phyloP scores from a whole-genome alignment of 2,888 invertebrate species.

The Myathropa florea region DNA sequence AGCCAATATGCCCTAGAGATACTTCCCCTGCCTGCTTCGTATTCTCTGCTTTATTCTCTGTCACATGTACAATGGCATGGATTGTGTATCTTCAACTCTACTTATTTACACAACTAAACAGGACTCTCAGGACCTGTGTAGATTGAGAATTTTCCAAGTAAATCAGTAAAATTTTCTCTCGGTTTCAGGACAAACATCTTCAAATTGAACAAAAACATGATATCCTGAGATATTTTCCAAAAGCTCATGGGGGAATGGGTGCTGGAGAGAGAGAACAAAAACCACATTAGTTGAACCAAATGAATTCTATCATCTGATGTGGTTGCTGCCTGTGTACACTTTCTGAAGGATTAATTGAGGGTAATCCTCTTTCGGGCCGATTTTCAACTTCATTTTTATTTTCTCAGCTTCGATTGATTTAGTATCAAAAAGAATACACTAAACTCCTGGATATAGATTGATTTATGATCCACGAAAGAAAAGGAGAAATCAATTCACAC shows the following conservation, averaged over 20 bases:
- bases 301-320: not conserved
- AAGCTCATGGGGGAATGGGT: not conserved
- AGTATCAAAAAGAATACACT: not conserved
- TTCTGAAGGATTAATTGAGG: slow-evolving; percentile 52
- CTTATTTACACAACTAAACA: slow-evolving; percentile 7
- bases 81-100: not conserved
- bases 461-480: slow-evolving; percentile 34
- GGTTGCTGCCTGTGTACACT: not conserved
- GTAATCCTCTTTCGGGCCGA: slow-evolving; percentile 54
- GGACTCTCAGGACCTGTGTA: not conserved
- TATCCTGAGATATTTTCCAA: not conserved
- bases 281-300: slow-evolving; percentile 19
- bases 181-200: not conserved
- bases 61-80: not conserved
- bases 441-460: slow-evolving; percentile 31
- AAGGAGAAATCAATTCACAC: slow-evolving; percentile 59
- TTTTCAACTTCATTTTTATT: not conserved
- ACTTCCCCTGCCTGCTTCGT: not conserved
- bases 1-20: slow-evolving; percentile 40
- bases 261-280: not conserved
- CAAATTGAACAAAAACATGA: slow-evolving; percentile 12
- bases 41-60: not conserved
- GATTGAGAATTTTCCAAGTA: not conserved
- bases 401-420: slow-evolving; percentile 31
- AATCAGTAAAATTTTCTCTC: not conserved